Evolutionary conservation across 1,140 invertebrate genomes (phyloP), one percentile per base, ranked within the genome.

Genomic region (Lerema accius): DNA sequence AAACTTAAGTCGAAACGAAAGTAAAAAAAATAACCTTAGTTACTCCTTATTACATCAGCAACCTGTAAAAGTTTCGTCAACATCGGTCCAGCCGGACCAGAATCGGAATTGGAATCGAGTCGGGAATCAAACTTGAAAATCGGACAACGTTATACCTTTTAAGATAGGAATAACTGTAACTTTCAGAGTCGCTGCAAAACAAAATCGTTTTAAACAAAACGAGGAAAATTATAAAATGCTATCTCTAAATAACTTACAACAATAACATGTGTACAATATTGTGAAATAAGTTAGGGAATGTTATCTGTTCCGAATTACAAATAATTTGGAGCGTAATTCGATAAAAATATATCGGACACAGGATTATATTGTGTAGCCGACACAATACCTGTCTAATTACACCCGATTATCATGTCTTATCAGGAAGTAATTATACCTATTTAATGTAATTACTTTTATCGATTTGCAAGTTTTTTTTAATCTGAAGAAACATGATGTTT

Each of bases 331-430:
- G 53, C 26, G 40, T 58, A 58, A 42, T 58, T 35, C 26, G 40
- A 58, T 58, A 42, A 46, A 56, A 55, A 14, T 15, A 43, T 56
- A 56, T 56, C 53, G 11, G 26, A 58, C 55, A 46, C 15, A 23
- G 55, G 55, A 58, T 58, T 58, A 58, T 28, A n/a, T n/a, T n/a
- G n/a, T 16, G 26, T 9, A 17, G 42, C 55, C 45, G 45, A 58
- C 26, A 58, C 55, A 46, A 55, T 58, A 58, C 55, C 23, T 46
- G 28, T 46, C 55, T 58, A 40, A 46, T 58, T 58, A 58, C 13
- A 46, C 42, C 26, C 4, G 15, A 42, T 58, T 58, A 58, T 58
- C 43, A 9, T 7, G 16, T 37, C 26, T 48, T 37, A 58, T 58
- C 17, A 46, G 32, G 45, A 35, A 58, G 43, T 58, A 58, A 46